Percentiles rank a stretch among this genome's conserved stretches.
phyloP scores from a whole-genome alignment of 2,797 vertebrate species.

The Sebastes cheni region DNA sequence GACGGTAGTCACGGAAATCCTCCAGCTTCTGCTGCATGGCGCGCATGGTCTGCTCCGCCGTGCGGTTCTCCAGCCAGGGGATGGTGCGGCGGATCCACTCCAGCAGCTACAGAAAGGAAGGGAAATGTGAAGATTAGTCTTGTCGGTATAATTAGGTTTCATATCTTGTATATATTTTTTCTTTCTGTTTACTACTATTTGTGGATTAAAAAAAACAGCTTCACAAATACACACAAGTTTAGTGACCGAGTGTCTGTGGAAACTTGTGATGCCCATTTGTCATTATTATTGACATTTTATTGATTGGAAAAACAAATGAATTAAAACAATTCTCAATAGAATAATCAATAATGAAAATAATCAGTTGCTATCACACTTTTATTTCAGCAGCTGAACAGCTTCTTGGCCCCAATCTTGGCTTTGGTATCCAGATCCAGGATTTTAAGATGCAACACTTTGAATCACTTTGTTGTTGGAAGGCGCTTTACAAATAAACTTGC shows the following conservation, averaged over 20 bases:
- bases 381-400: neutral
- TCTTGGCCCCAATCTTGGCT: neutral
- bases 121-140: neutral
- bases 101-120: constrained; percentile 80
- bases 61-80: constrained; percentile 93
- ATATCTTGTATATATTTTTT: no score
- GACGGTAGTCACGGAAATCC: constrained; percentile 92
- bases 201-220: neutral
- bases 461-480: neutral
- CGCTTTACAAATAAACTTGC: neutral
- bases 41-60: constrained; percentile 87
- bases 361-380: neutral
- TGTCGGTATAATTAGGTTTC: neutral
- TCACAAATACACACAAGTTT: neutral
- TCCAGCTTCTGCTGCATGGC: constrained; percentile 94
- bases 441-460: neutral
- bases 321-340: neutral
- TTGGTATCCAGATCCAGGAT: neutral
- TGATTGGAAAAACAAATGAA: neutral
- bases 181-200: neutral
- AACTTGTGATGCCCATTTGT: no score
- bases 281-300: neutral
- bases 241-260: neutral
- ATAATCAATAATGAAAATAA: neutral
- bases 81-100: constrained; percentile 93